These are phyloP conservation scores for Gila robusta DNA, from an alignment of 2,797 vertebrate species.

Conservation along the genomic window DNA sequence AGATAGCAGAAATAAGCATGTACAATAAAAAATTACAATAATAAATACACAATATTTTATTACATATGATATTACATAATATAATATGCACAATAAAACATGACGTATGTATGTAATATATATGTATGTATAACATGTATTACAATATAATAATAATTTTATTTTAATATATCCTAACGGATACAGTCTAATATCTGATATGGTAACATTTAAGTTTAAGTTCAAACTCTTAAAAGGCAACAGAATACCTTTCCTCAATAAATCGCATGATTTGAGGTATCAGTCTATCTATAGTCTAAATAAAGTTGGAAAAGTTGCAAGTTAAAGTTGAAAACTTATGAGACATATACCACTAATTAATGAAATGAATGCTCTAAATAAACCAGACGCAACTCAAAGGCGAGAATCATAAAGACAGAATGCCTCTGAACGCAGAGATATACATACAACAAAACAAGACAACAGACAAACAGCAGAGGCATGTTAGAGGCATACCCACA, in stretches of 20 bases:
- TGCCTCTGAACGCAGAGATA: neutral
- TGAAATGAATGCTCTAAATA: conserved; percentile 3
- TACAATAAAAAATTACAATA: neutral
- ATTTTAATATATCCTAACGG: neutral
- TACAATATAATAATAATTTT: neutral
- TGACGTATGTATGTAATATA: too few relatives aligned
- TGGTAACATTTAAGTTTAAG: neutral
- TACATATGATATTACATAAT: neutral
- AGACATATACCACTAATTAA: conserved; percentile 17
- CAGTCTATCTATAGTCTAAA: neutral
- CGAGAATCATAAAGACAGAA: neutral
- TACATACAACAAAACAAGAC: conserved; percentile 29
- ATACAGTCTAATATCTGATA: neutral
- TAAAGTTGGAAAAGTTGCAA: neutral
- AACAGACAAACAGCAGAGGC: conserved; percentile 2
- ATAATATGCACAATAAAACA: neutral
- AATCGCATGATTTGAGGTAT: conserved; percentile 30
- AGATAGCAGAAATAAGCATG: neutral
- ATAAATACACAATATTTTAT: neutral
- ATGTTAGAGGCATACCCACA: conserved; percentile 44
- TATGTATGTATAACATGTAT: neutral
- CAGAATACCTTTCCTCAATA: conserved; percentile 24
- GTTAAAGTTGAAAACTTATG: conserved; percentile 17
- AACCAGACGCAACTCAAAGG: conserved; percentile 17
- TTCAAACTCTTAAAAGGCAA: neutral